Evolutionary conservation across 2,113 vertebrate genomes (phyloP).

Genomic region (Callaeas wilsoni): DNA sequence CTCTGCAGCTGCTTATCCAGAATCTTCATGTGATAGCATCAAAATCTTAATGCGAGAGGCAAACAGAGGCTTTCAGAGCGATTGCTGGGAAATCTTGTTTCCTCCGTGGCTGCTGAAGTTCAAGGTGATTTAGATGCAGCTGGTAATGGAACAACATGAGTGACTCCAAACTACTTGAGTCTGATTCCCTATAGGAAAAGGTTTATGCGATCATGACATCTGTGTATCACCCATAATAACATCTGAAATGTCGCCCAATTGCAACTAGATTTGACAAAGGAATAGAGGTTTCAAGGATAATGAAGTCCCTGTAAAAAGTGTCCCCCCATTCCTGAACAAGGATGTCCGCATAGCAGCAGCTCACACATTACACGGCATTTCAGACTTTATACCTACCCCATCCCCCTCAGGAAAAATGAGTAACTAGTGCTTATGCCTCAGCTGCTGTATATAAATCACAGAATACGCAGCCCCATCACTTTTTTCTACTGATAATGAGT

Average conservation of each 20-base stretch:
- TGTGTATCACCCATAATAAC: not conserved
- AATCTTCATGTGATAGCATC: not conserved
- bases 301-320: not conserved
- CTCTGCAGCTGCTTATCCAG: not conserved
- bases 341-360: not conserved
- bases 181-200: constrained; percentile 14
- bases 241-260: not conserved
- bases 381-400: not conserved
- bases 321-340: not conserved
- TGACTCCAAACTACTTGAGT: not conserved
- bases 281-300: constrained; percentile 11
- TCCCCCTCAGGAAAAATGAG: not conserved
- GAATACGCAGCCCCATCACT: not conserved
- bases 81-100: not conserved
- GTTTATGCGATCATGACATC: not conserved
- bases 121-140: constrained; percentile 37
- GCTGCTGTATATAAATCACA: not conserved
- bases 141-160: not conserved
- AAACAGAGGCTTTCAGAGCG: not conserved
- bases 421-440: not conserved
- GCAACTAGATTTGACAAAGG: constrained; percentile 4
- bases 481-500: not conserved
- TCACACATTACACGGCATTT: not conserved
- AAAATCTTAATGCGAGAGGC: not conserved
- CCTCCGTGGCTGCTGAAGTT: not conserved